Base-by-base conservation (phyloP, 2,888 invertebrate species). In the Allygus modestus region DNA sequence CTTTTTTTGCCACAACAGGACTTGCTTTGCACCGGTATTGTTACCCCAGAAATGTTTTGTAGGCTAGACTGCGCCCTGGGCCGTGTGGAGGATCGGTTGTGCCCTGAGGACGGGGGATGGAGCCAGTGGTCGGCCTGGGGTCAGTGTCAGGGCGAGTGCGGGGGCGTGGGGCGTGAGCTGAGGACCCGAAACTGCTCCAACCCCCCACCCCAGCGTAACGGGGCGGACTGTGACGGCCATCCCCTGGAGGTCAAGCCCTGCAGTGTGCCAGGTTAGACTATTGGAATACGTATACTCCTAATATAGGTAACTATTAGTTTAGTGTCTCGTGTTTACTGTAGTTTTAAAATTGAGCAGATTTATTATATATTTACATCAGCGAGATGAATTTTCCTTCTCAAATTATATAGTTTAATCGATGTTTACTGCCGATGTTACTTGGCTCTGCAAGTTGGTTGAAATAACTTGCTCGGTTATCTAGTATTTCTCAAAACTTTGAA, bases 61-160 rank as follows among this genome's bases (percentile, higher is more conserved):
- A 79, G 83, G 75, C n/a, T 86, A n/a, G 77, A 84, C 37, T 85
- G 86, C 51, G 82, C 82, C 0, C 26, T 84, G 17, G 84, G 77
- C 12, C 33, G 41, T 0, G 69, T 41, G 69, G 33, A 69, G 0
- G 20, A 43, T 17, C 12, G 43, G 7, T 15, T 91, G 0, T 92
- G 91, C 84, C 92, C 92, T 0, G 88, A 91, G 4, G 92, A 92
- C 82, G 92, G 92, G 17, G 91, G 91, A 17, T 92, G 92, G 92
- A 89, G 91, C 0, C 86, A 91, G 0, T 92, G 92, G 92, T 89
- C 89, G 9, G 84, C 90, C 0, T 92, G 92, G 92, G 90, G 91
- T 0, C 77, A 88, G 0, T 92, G 92, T 85, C 89, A 88, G 15
- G 92, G 92, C 9, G 87, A 89, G n/a, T 92, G 92, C 86, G 92